Base-by-base conservation (phyloP, 1,140 invertebrate species). In the Lasioglossum baleicum region DNA sequence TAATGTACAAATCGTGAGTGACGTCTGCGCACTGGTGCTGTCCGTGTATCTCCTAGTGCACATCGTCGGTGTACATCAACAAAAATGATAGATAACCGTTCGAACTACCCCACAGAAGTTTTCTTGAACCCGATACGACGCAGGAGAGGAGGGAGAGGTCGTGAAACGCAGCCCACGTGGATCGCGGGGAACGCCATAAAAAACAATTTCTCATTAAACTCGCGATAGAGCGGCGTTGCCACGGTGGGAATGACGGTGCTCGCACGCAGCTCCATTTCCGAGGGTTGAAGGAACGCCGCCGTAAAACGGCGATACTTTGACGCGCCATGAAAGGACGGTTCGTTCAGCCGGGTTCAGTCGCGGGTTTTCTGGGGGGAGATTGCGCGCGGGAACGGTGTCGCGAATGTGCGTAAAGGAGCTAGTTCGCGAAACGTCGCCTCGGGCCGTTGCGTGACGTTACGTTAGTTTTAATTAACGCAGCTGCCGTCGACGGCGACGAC, bases 391-490 rank as follows among this genome's bases (percentile, higher is more conserved):
- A 67, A 80, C 74, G 74, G 67, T 67, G 65, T 26, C 26, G 20
- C 31, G 42, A 58, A 20, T 44, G 40, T 42, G 48, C 42, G 61
- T 76, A 56, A 73, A 65, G 56, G n/a, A 22, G 64, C 70, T 42
- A 70, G 56, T 81, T 53, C 48, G 66, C 63, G 63, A 26, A 13
- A 15, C 64, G 58, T 15, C 22, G 65, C 42, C 72, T 48, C 53
- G 65, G 70, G 66, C 68, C 35, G 40, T 84, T 83, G 83, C 81
- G 83, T 85, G 83, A 84, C 75, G 77, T 82, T 81, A 77, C 75
- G 76, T 80, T 53, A 84, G 80, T 87, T 85, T 87, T 87, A 88
- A 88, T 88, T 88, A 88, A 87, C 83, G 83, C 75, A 77, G 79
- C 73, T 83, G 81, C 77, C n/a, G 35, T 20, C 44, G 44, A 11